Percentiles rank a stretch among this genome's conserved stretches.
Evolutionary conservation across 2,113 vertebrate genomes (phyloP).

Genomic region (Echinops telfairi): DNA sequence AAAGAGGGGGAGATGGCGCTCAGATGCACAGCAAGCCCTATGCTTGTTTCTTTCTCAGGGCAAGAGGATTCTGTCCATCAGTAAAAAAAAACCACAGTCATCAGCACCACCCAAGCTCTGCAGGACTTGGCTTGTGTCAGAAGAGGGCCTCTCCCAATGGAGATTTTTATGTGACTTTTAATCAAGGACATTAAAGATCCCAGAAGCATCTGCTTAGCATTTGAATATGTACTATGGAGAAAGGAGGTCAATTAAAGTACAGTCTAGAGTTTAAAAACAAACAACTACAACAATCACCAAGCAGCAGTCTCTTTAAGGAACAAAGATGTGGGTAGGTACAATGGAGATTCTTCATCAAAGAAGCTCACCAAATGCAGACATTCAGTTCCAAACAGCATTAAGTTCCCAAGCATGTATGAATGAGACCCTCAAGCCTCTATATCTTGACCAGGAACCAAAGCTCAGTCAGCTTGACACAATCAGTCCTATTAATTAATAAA

Average conservation of each 20-base stretch:
- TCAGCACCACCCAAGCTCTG: neutral
- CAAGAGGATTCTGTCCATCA: neutral
- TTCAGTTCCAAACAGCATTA: neutral
- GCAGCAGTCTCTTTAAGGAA: constrained; percentile 47
- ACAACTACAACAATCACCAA: neutral
- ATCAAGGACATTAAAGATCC: constrained; percentile 33
- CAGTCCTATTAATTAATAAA: constrained; percentile 16
- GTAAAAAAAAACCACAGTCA: neutral
- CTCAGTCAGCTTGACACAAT: constrained; percentile 55
- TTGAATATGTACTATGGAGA: neutral
- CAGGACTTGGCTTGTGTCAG: neutral
- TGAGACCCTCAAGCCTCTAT: constrained; percentile 18
- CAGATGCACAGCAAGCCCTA: rapidly evolving
- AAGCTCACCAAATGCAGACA: constrained; percentile 35
- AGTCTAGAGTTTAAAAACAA: constrained; percentile 46
- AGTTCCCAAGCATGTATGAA: constrained; percentile 54
- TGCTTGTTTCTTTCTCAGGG: neutral
- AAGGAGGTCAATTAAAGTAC: constrained; percentile 69
- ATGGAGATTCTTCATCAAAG: constrained; percentile 57
- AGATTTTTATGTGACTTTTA: constrained; percentile 45
- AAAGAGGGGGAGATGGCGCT: neutral
- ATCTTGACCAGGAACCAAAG: constrained; percentile 55
- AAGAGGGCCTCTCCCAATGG: neutral
- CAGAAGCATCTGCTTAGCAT: constrained; percentile 49
- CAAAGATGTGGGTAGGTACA: neutral